Conservation (phyloP, 2,113 vertebrate genomes). For the Ascaphus truei region DNA sequence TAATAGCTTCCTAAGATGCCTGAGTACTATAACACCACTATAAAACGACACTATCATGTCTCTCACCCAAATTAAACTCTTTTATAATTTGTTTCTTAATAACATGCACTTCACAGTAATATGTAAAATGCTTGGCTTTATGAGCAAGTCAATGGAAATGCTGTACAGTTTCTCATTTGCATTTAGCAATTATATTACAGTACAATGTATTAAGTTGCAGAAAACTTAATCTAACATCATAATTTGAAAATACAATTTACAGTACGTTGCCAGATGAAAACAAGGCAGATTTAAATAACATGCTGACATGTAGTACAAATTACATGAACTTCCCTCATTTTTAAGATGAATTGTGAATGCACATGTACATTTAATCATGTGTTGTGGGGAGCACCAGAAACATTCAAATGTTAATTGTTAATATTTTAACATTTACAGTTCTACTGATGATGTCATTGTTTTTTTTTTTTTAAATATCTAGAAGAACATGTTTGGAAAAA, state of each 20-base stretch:
- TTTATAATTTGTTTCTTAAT: slow-evolving; percentile 67
- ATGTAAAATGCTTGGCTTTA: slow-evolving; percentile 61
- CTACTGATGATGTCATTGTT: no score
- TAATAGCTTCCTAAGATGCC: slow-evolving; percentile 13
- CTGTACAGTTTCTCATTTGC: slow-evolving; percentile 61
- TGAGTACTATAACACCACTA: background rate
- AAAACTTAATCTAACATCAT: slow-evolving; percentile 62
- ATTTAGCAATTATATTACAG: slow-evolving; percentile 68
- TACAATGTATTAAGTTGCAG: slow-evolving; percentile 62
- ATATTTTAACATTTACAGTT: no score
- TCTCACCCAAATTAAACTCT: slow-evolving; percentile 57
- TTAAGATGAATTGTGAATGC: slow-evolving; percentile 49
- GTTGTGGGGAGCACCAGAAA: no score
- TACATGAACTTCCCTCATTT: slow-evolving; percentile 33
- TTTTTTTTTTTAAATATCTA: no score
- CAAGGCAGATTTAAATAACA: slow-evolving; percentile 56
- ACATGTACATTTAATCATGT: no score
- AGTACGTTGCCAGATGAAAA: slow-evolving; percentile 53
- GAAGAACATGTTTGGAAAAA: no score
- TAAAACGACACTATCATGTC: slow-evolving; percentile 42
- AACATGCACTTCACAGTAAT: slow-evolving; percentile 54
- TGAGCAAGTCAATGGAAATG: slow-evolving; percentile 55
- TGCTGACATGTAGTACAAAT: background rate
- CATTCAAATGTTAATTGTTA: no score
- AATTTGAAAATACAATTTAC: slow-evolving; percentile 63